Base-by-base conservation (phyloP, 2,113 vertebrate genomes). In the Menidia beryllina region DNA sequence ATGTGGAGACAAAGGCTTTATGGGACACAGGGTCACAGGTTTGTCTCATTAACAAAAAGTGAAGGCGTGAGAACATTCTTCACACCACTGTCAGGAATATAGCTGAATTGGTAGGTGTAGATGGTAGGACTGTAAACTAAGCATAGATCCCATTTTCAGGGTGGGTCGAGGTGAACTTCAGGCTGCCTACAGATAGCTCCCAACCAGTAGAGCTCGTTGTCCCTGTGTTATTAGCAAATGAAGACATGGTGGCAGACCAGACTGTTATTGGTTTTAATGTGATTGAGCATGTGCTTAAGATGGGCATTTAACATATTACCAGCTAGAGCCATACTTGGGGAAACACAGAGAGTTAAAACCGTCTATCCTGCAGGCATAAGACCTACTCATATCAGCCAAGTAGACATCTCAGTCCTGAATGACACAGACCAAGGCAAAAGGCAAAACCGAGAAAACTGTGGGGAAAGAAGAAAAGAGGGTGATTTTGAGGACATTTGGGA, bases 181-280 rank as follows among this genome's bases (percentile, higher is more conserved):
- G 45, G 20, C 24, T 72, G 0, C 59, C 60, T 1, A 20, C 63
- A 52, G 13, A 14, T 15, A 38, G 17, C 0, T 8, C 13, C 14
- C 23, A 20, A 54, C 52, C 51, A 8, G 14, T 53, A 2, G 7
- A 4, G 15, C 6, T 43, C 15, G 15, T 24, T 2, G 77, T 70
- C 5, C 72, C 68, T 3, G 53, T 80, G 2, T 21, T 83, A 0
- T 25, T 80, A 2, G 14, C 66, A 5, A 36, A 34, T 43, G 56
- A 45, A 9, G 50, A 57, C 19, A 60, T 52, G 1, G 52, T 70
- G 17, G 61, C 61, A 13, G 82, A 81, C 13, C 36, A 73, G 21
- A 69, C 69, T 15, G 76, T 83, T 1, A 69, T 25, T 58, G 66
- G 56, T 1, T 80, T 49, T 19, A 81, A 73, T 15, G 64, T 79